Evolutionary conservation across 2,888 invertebrate species (phyloP).

Genomic region (Acleris literana): DNA sequence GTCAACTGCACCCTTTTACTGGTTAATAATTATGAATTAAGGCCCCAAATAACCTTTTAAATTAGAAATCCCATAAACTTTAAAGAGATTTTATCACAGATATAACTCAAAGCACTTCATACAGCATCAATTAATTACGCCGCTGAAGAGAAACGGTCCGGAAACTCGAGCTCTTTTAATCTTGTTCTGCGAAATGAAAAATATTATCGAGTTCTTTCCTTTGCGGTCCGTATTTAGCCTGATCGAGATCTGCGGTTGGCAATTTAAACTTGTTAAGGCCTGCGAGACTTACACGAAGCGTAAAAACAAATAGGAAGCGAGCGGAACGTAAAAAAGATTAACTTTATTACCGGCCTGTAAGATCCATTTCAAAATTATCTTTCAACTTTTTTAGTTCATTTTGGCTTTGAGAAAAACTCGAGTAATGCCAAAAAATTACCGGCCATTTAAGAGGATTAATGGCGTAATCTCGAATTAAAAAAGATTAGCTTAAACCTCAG

Average conservation of each 20-base stretch:
- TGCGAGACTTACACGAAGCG: neutral
- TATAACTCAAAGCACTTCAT: slow-evolving; percentile 1
- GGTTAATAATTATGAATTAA: too few species aligned
- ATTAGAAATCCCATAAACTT: too few species aligned
- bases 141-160: slow-evolving; percentile 4
- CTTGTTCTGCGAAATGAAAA: slow-evolving; percentile 11
- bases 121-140: slow-evolving; percentile 6
- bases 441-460: slow-evolving; percentile 22
- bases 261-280: slow-evolving; percentile 30
- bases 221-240: slow-evolving; percentile 6
- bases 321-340: neutral
- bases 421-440: slow-evolving; percentile 23
- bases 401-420: neutral
- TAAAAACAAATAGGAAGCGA: slow-evolving; percentile 11
- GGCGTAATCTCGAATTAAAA: slow-evolving; percentile 32
- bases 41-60: too few species aligned
- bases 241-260: slow-evolving; percentile 13
- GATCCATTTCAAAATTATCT: neutral
- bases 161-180: slow-evolving; percentile 14
- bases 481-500: slow-evolving; percentile 20
- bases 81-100: too few species aligned
- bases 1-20: too few species aligned
- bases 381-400: neutral
- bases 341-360: neutral
- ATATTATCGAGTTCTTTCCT: slow-evolving; percentile 10